Evolutionary conservation across 2,888 invertebrate species (phyloP).

Genomic region (Aradus depressus): DNA sequence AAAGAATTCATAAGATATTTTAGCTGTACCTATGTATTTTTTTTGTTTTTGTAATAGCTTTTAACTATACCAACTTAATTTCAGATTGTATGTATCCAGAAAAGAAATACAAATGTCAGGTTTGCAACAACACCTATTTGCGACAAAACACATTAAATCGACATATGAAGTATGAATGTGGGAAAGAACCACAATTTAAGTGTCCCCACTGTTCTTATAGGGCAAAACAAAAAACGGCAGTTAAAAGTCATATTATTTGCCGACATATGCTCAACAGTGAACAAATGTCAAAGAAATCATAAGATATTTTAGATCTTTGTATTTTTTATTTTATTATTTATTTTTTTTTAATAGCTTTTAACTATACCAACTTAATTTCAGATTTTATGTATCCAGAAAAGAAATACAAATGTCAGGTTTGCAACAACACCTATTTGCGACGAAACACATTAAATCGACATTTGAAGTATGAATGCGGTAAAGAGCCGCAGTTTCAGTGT

Average conservation of each 20-base stretch:
- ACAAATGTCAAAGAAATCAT: neutral
- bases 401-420: slow-evolving; percentile 18
- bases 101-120: too few species aligned
- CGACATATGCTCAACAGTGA: neutral
- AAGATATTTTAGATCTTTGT: neutral
- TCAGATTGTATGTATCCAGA: too few species aligned
- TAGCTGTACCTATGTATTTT: too few species aligned
- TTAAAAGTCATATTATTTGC: slow-evolving; percentile 4
- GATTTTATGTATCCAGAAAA: too few species aligned
- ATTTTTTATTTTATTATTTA: neutral
- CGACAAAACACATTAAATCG: neutral
- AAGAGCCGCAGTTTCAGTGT: slow-evolving; percentile 41
- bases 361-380: neutral
- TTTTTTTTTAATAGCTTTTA: neutral
- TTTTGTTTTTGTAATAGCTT: too few species aligned
- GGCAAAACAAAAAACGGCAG: slow-evolving; percentile 1
- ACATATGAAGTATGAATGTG: slow-evolving; percentile 3
- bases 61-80: too few species aligned
- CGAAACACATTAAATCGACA: slow-evolving; percentile 25
- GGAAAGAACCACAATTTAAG: neutral
- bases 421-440: slow-evolving; percentile 27
- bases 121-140: slow-evolving; percentile 20
- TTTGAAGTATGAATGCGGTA: slow-evolving; percentile 29
- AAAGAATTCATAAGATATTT: too few species aligned
- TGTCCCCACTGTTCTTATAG: slow-evolving; percentile 1